A percentile compares a stretch with the other conserved stretches of the same genome.
Evolutionary conservation across 2,113 vertebrate species (phyloP).

Genomic region (Acanthisitta chloris): DNA sequence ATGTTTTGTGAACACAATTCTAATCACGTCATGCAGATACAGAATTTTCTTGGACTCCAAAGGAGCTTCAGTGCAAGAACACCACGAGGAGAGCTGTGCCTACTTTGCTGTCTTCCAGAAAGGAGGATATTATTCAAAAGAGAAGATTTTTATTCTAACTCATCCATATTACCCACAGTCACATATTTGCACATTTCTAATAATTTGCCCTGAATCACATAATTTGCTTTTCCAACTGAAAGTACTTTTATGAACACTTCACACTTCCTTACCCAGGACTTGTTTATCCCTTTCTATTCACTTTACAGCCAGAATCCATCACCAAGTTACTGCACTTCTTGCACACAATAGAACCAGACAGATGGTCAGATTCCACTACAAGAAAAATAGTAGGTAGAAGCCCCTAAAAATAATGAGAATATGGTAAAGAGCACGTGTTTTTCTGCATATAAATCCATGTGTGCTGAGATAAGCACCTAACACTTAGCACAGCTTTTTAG

Average conservation of each 20-base stretch:
- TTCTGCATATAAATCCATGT: background rate
- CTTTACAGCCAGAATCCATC: background rate
- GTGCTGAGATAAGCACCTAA: background rate
- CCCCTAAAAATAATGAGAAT: background rate
- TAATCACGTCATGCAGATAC: background rate
- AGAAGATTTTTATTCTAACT: background rate
- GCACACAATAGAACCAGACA: background rate
- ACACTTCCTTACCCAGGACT: background rate
- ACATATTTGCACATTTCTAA: background rate
- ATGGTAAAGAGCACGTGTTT: accelerated
- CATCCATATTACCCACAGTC: background rate
- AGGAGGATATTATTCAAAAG: background rate
- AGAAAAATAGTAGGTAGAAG: background rate
- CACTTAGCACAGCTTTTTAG: background rate
- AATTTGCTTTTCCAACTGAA: background rate
- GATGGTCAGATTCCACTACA: background rate
- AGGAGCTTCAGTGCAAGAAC: background rate
- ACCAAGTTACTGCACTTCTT: background rate
- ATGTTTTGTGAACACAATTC: background rate
- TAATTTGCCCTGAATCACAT: background rate
- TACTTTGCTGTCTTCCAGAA: background rate
- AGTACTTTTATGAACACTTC: background rate
- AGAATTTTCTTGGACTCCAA: background rate
- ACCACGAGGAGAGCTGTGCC: background rate
- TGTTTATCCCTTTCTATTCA: background rate